phyloP scores from a whole-genome alignment of 2,113 vertebrate species.

The Semnornis frantzii region DNA sequence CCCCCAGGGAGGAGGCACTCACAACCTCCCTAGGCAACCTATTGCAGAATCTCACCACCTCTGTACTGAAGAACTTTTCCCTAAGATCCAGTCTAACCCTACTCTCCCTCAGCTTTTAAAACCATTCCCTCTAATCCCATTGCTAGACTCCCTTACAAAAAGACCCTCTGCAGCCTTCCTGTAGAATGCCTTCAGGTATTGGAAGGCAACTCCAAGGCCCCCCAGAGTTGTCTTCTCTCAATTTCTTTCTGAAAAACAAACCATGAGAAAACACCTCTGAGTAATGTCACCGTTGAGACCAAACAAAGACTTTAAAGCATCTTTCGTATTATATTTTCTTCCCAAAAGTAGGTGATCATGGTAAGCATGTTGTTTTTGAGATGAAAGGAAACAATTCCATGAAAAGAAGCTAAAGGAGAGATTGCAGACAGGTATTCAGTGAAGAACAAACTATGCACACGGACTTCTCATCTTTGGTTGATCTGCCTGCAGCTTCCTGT shows the following conservation, averaged over 20 bases:
- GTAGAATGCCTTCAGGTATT: too few relatives aligned
- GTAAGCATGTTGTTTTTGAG: neutral
- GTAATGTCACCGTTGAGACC: neutral
- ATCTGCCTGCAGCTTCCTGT: constrained; percentile 2
- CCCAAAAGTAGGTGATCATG: neutral
- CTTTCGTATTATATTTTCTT: neutral
- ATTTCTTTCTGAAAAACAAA: neutral
- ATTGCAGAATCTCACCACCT: too few relatives aligned
- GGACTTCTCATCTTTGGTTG: neutral
- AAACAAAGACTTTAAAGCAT: neutral
- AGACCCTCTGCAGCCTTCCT: too few relatives aligned
- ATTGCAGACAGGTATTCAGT: neutral
- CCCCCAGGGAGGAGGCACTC: too few relatives aligned
- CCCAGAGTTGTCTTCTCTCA: too few relatives aligned
- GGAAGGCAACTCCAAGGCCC: too few relatives aligned
- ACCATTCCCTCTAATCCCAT: too few relatives aligned
- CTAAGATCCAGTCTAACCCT: too few relatives aligned
- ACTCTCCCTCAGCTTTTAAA: too few relatives aligned
- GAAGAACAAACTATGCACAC: neutral
- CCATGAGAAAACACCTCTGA: neutral
- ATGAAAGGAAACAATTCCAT: neutral
- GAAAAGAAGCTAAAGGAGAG: neutral
- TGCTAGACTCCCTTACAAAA: too few relatives aligned
- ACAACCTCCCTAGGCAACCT: too few relatives aligned
- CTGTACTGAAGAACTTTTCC: too few relatives aligned